These are phyloP conservation scores for Megathymus violae DNA, from an alignment of 1,140 invertebrate species.

Conservation along the genomic window DNA sequence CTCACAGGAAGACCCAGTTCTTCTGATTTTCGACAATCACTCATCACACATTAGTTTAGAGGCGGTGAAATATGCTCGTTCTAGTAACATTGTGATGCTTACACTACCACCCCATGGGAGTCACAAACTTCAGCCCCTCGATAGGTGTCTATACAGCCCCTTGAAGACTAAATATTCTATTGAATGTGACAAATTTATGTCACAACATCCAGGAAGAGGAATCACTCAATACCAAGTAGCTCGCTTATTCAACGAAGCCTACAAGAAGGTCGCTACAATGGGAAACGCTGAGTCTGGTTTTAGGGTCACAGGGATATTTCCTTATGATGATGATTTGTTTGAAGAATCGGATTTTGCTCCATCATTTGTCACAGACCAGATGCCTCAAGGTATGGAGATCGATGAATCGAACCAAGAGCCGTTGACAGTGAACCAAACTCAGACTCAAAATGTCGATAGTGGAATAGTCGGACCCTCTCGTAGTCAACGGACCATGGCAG, in stretches of 20 bases:
- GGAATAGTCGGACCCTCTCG: too few species aligned
- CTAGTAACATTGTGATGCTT: slow-evolving; percentile 5
- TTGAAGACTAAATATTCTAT: slow-evolving; percentile 8
- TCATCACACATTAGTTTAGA: slow-evolving; percentile 26
- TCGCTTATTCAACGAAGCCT: slow-evolving; percentile 4
- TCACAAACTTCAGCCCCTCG: slow-evolving; percentile 5
- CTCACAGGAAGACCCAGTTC: slow-evolving; percentile 42
- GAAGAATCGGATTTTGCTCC: slow-evolving; percentile 15
- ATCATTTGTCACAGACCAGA: slow-evolving; percentile 10
- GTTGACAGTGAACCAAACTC: too few species aligned
- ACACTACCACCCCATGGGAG: slow-evolving; percentile 11
- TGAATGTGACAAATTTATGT: slow-evolving; percentile 12
- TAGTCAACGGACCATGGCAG: too few species aligned
- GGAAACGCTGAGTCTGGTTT: slow-evolving; percentile 9
- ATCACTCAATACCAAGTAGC: slow-evolving; percentile 20
- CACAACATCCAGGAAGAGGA: background rate
- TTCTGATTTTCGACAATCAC: slow-evolving; percentile 64
- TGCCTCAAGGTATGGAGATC: too few species aligned
- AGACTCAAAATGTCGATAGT: too few species aligned
- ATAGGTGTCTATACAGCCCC: background rate
- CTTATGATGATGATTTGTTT: slow-evolving; percentile 6
- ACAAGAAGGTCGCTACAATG: background rate
- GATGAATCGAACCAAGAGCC: too few species aligned
- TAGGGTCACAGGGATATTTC: slow-evolving; percentile 15
- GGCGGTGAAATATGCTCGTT: background rate